Conservation (phyloP, 1,140 invertebrate species). For the Sycophila sp. region DNA sequence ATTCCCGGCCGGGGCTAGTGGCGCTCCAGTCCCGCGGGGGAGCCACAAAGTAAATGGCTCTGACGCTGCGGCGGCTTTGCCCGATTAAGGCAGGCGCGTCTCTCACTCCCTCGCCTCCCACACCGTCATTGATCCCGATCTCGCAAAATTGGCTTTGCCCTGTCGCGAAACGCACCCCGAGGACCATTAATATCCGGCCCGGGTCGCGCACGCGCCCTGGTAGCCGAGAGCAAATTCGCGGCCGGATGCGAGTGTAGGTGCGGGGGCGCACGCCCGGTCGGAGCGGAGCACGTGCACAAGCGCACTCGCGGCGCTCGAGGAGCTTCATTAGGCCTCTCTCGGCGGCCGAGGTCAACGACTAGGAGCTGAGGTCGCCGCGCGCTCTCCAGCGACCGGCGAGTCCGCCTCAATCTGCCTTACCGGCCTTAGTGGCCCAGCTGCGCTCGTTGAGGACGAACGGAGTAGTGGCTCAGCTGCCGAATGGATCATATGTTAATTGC, state of each 20-base stretch:
- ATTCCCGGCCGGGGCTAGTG: background rate
- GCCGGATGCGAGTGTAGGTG: too few species aligned
- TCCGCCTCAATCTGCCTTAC: too few species aligned
- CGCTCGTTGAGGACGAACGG: too few species aligned
- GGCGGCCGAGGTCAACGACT: too few species aligned
- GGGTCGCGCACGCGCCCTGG: too few species aligned
- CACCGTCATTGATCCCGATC: conserved; percentile 45
- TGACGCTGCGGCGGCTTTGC: conserved; percentile 34
- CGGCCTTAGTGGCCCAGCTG: too few species aligned
- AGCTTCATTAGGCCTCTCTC: background rate
- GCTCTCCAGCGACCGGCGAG: too few species aligned
- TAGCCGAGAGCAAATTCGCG: background rate
- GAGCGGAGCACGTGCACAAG: background rate
- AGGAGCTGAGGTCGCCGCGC: too few species aligned
- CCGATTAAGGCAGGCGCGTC: conserved; percentile 40
- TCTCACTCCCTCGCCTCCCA: background rate
- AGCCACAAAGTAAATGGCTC: conserved; percentile 46
- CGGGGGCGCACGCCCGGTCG: too few species aligned
- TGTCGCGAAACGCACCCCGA: conserved; percentile 42
- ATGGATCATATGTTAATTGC: too few species aligned
- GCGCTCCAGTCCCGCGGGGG: background rate
- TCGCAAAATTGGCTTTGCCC: conserved; percentile 47
- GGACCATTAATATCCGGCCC: conserved; percentile 44
- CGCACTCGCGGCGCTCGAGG: background rate
- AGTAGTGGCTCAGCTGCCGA: too few species aligned